Base-by-base conservation (phyloP, 2,797 vertebrate species). In the Oryzias sinensis region DNA sequence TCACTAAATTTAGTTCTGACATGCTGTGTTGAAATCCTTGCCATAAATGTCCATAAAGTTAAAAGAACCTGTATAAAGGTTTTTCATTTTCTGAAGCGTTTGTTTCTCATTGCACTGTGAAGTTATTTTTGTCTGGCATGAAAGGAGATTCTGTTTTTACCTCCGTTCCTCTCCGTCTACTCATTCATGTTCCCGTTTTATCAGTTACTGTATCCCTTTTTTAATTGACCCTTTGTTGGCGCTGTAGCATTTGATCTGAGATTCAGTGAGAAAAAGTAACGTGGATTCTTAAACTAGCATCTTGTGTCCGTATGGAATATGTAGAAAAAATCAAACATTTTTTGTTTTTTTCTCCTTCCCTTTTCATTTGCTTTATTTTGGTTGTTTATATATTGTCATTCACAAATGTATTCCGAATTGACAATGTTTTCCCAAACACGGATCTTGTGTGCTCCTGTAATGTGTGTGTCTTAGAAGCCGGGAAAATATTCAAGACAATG, bases 401-500 rank as follows among this genome's bases (percentile, higher is more conserved):
- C 43, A 78, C 33, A 67, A 74, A 59, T 62, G 65, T 79, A 74
- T 68, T 77, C 64, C 64, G 69, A 70, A 73, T 76, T 76, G 77
- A 74, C 71, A 77, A 65, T 53, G 54, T 72, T 74, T 62, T 81
- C 72, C 33, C 61, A 81, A 78, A 80, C 76, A 77, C 72, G 71
- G 55, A 82, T 77, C 74, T 83, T 72, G 70, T 87, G 80, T 80
- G 76, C 81, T 88, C 85, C 80, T 87, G 84, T 89, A 83, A 75
- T 88, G 79, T 87, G 80, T 84, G 83, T 82, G 85, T 74, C 71
- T 78, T 88, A 85, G 84, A 86, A 77, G 81, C 85, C 79, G 87
- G 83, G 84, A 86, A 77, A 76, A 83, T 75, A 76, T 88, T 74
- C 59, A 76, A 76, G 83, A 82, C 86, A 87, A 89, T 86, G 86